Evolutionary conservation across 2,888 invertebrate genomes (phyloP), one percentile per base, ranked within the genome.

Genomic region (Baccha elongata): DNA sequence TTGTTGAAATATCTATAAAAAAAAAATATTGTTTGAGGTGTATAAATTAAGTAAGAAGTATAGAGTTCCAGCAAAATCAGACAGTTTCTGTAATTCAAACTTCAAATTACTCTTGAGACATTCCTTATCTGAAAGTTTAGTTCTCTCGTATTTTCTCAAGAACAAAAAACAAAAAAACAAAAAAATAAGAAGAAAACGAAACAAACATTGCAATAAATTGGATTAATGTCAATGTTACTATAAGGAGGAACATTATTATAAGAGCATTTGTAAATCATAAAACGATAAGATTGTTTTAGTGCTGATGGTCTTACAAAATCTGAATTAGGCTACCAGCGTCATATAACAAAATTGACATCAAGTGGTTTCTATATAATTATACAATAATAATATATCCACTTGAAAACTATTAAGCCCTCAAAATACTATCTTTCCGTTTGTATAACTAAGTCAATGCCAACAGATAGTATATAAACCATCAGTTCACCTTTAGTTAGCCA

Each of bases 271-370:
- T 69, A 73, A 75, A 75, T 71, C 58, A 76, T 71, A 46, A 26
- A 17, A n/a, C n/a, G 81, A 81, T 81, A 76, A 81, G 81, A 81
- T 71, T 32, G 32, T 48, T 32, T n/a, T 26, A 58, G n/a, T 65
- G 40, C 10, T 13, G 26, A 26, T 6, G 53, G 50, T 52, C 50
- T 46, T 64, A 40, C 11, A n/a, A 67, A 76, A 76, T 76, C 72
- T 81, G 32, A 60, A 83, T 72, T 67, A 67, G 71, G 62, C 52
- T 60, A 48, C 6, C 4, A 35, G 40, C 13, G 68, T 48, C 68
- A 76, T 69, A 58, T 69, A 69, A 44, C 48, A 17, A 37, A 13
- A 53, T 26, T 26, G n/a, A 13, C 23, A n/a, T 69, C 75, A 53
- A 75, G 76, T 74, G 37, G 58, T 23, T 37, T 8, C 15, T 8